Evolutionary conservation across 2,113 vertebrate genomes (phyloP).

Genomic region (Eudyptes chrysolophus): DNA sequence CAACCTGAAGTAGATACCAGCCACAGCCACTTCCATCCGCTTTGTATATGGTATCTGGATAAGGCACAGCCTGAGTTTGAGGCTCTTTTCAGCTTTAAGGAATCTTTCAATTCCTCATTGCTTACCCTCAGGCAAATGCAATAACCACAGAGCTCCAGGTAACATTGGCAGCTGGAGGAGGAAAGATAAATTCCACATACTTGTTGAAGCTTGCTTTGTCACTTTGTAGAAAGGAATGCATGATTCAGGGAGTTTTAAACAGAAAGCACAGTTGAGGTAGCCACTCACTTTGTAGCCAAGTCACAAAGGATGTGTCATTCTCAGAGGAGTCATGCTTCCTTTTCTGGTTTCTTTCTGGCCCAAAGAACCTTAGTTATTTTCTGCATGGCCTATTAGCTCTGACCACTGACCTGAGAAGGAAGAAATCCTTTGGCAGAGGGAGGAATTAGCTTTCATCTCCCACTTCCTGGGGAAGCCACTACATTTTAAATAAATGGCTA

Average conservation of each 20-base stretch:
- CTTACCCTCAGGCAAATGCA: conserved; percentile 7
- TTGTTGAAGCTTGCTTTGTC: conserved; percentile 2
- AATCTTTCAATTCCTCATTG: background rate
- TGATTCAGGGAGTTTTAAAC: background rate
- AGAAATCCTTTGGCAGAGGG: background rate
- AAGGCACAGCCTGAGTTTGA: background rate
- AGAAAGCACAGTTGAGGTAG: background rate
- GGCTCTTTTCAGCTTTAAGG: background rate
- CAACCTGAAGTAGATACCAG: background rate
- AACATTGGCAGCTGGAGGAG: background rate
- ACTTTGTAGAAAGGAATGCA: background rate
- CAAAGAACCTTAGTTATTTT: background rate
- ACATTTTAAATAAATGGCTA: background rate
- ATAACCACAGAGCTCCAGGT: background rate
- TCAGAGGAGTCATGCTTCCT: background rate
- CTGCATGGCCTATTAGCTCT: background rate
- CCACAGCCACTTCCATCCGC: background rate
- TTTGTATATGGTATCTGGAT: background rate
- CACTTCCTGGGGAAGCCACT: background rate
- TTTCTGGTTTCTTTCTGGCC: background rate
- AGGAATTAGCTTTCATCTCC: background rate
- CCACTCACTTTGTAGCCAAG: background rate
- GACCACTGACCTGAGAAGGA: background rate
- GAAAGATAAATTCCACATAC: background rate
- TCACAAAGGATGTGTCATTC: background rate